Conservation (phyloP, 2,888 invertebrate genomes). For the Drosophila merina region DNA sequence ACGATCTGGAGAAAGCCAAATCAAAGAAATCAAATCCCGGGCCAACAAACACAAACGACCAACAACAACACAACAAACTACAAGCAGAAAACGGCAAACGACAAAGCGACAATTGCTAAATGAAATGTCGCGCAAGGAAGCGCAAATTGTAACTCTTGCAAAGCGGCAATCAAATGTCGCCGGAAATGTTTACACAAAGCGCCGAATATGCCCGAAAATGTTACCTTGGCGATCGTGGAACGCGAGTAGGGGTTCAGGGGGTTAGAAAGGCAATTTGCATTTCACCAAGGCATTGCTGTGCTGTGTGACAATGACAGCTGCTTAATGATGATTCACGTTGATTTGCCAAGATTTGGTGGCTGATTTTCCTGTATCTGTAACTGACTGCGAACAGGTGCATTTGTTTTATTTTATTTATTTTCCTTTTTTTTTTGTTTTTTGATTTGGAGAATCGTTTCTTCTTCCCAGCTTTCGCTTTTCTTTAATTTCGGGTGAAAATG, state of each 20-base stretch:
- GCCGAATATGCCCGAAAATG: conserved; percentile 40
- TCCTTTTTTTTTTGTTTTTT: neutral
- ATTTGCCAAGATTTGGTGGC: conserved; percentile 61
- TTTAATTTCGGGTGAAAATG: conserved; percentile 59
- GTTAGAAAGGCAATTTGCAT: conserved; percentile 72
- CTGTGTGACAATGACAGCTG: conserved; percentile 60
- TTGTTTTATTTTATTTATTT: conserved; percentile 26
- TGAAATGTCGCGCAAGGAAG: conserved; percentile 65
- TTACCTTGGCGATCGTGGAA: neutral
- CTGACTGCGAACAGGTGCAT: conserved; percentile 62
- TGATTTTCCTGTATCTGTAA: conserved; percentile 42
- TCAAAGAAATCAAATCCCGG: conserved; percentile 24
- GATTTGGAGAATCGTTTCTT: conserved; percentile 48
- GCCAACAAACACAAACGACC: conserved; percentile 4
- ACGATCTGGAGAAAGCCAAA: conserved; percentile 66
- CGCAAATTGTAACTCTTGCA: conserved; percentile 50
- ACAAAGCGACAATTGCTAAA: conserved; percentile 69
- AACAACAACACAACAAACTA: neutral
- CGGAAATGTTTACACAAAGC: conserved; percentile 57
- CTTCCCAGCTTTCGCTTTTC: conserved; percentile 53
- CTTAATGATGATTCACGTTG: conserved; percentile 61
- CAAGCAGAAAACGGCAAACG: conserved; percentile 12
- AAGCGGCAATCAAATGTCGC: conserved; percentile 35
- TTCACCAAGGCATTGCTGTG: conserved; percentile 52
- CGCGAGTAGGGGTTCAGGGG: neutral